These are phyloP conservation scores for Ischnura elegans DNA, from an alignment of 2,888 invertebrate species.

Conservation along the genomic window DNA sequence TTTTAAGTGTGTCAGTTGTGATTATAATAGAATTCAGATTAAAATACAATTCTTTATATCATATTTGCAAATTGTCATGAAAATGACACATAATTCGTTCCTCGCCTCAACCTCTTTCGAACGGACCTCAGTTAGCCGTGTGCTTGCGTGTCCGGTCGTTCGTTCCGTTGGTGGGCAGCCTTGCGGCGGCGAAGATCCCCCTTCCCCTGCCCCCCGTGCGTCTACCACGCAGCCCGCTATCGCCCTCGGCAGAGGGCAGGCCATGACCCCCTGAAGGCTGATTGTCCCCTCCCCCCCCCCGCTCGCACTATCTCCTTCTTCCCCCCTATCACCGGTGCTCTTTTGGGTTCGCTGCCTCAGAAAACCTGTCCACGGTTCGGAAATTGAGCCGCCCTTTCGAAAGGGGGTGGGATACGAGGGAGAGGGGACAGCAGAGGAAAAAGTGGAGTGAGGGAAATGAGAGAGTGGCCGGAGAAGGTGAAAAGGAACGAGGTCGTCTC, in stretches of 20 bases:
- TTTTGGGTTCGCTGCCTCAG: slow-evolving; percentile 60
- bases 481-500: slow-evolving; percentile 40
- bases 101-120: no score
- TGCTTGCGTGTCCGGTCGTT: slow-evolving; percentile 38
- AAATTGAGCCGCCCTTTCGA: slow-evolving; percentile 46
- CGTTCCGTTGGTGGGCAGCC: background rate
- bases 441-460: background rate
- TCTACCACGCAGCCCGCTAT: background rate
- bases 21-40: no score
- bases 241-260: slow-evolving; percentile 37
- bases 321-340: background rate
- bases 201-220: background rate
- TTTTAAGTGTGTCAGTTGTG: no score
- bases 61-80: no score
- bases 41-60: no score
- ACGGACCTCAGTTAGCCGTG: background rate
- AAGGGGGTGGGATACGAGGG: background rate
- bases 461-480: background rate
- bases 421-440: background rate
- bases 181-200: background rate
- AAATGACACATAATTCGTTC: no score
- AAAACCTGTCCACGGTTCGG: slow-evolving; percentile 47
- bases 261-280: slow-evolving; percentile 52
- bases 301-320: background rate
- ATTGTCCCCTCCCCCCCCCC: background rate